phyloP scores from a whole-genome alignment of 1,140 invertebrate species.

The Aphelinus certus region DNA sequence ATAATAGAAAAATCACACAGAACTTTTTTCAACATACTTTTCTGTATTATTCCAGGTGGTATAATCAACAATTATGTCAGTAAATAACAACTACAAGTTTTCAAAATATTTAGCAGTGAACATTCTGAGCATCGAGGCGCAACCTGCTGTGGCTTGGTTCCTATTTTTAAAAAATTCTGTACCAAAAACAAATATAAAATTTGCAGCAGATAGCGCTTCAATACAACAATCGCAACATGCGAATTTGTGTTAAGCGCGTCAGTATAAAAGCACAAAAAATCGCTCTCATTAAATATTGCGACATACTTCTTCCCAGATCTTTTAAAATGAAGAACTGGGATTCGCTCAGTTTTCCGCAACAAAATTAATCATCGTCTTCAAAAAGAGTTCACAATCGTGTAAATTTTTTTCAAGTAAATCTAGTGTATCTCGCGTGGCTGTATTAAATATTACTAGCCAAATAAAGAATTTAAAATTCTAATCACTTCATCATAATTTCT shows the following conservation, averaged over 20 bases:
- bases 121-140: conserved; percentile 9
- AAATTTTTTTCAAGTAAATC: conserved; percentile 15
- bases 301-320: conserved; percentile 10
- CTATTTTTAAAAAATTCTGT: conserved; percentile 8
- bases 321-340: conserved; percentile 4
- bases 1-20: no score
- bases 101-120: conserved; percentile 37
- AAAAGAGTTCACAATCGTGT: neutral
- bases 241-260: conserved; percentile 25
- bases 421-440: conserved; percentile 9
- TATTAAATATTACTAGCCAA: conserved; percentile 29
- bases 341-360: neutral
- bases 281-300: conserved; percentile 24
- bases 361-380: neutral
- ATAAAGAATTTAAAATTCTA: conserved; percentile 22
- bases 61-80: conserved; percentile 2
- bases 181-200: conserved; percentile 25
- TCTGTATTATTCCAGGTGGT: no score
- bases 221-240: conserved; percentile 10
- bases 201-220: neutral
- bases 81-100: conserved; percentile 15
- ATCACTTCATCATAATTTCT: neutral
- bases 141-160: neutral
- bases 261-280: conserved; percentile 36
- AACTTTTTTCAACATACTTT: no score